Conservation (phyloP, 2,113 vertebrate species). For the Leucopsar rothschildi region DNA sequence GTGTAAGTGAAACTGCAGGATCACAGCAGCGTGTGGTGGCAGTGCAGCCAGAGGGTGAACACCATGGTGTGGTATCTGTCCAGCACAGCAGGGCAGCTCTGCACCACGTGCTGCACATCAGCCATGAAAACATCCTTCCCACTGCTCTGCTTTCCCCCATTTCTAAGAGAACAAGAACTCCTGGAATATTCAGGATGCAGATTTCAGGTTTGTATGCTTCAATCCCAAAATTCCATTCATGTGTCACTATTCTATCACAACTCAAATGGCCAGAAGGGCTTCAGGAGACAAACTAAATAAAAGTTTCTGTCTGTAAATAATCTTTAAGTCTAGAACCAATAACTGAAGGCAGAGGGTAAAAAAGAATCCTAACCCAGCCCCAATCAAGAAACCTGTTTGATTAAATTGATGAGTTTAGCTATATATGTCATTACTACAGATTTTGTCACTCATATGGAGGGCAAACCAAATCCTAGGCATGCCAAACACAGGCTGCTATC, state of each 20-base stretch:
- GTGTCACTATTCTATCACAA: not conserved
- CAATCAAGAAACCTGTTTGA: not conserved
- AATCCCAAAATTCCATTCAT: not conserved
- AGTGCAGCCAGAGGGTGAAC: not conserved
- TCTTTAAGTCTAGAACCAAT: not conserved
- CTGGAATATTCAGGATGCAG: not conserved
- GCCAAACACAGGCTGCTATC: not conserved
- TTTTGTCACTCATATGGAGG: not conserved
- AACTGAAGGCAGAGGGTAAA: not conserved
- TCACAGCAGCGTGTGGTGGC: not conserved
- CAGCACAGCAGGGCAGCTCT: not conserved
- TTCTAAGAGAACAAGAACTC: not conserved
- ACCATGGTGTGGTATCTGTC: not conserved
- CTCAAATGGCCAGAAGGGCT: not conserved
- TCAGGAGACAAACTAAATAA: not conserved
- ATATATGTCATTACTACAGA: not conserved
- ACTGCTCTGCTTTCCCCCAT: not conserved
- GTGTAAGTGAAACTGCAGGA: not conserved
- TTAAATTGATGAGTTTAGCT: not conserved
- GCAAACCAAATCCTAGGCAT: not conserved
- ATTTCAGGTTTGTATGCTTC: not conserved
- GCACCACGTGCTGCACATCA: not conserved
- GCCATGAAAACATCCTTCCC: not conserved
- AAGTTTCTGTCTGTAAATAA: not conserved
- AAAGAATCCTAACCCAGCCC: not conserved